Base-by-base conservation (phyloP, 92 coral and sea anemone genomes). In the Phenganax stokvisi region DNA sequence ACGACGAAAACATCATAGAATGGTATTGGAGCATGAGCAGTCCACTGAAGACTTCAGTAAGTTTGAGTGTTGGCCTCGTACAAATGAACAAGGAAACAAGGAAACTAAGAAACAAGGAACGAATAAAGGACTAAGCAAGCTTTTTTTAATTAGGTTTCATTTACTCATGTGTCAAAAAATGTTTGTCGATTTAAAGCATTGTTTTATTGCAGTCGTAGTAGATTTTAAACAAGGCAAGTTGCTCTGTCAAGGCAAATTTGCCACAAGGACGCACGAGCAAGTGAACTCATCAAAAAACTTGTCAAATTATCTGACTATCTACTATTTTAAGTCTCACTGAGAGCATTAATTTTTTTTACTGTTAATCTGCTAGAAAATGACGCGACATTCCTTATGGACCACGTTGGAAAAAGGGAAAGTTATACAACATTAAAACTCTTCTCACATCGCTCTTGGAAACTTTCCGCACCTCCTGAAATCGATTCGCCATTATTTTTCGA, bases 1-100 rank as follows among this genome's bases (percentile, higher is more conserved):
- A 8, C 92, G 98, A 56, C 97, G 92, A 77, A 89, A 81, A 77
- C 88, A 93, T 72, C 89, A 91, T 85, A 82, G 85, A 72, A 91
- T 93, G 58, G 90, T 85, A 63, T 84, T 93, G 68, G 90, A 93
- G 80, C 85, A 87, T 37, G 81, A 89, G 30, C 71, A 68, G 1
- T 79, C 89, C 67, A 88, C 80, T 0, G 64, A 92, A 12, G 67
- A 84, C 58, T 93, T 91, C 69, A 83, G 97, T 93, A 83, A 76
- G 97, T 81, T 55, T 37, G 47, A 37, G 47, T 37, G 47, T 37
- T 37, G 47, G 47, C 47, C 47, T 37, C 47, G 47, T 5, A 37
- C 47, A 37, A 37, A 37, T 37, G 51, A 57, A 7, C 12, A 15
- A 25, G 9, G 1, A 52, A 17, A 56, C 29, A 37, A 37, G 25